These are phyloP conservation scores for Anseranas semipalmata DNA, from an alignment of 2,113 vertebrate genomes.

Conservation along the genomic window DNA sequence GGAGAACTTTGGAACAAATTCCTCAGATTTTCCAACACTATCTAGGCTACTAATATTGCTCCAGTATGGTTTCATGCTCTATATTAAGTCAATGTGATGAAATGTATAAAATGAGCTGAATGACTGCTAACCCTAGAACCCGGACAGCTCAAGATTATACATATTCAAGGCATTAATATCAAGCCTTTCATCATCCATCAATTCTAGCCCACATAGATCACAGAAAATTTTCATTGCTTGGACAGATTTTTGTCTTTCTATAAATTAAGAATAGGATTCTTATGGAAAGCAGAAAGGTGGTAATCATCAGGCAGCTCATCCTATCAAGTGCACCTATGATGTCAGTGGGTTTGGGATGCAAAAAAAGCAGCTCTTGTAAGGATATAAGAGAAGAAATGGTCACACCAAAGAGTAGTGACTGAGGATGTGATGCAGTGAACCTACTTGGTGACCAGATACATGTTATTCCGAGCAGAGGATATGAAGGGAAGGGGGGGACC, in stretches of 20 bases:
- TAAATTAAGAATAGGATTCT: constrained; percentile 49
- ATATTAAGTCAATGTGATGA: constrained; percentile 8
- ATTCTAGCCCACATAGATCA: constrained; percentile 45
- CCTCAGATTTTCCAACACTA: constrained; percentile 28
- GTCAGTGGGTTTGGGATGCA: background rate
- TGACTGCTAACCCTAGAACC: constrained; percentile 33
- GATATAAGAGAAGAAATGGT: background rate
- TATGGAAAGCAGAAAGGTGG: constrained; percentile 15
- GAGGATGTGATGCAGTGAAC: background rate
- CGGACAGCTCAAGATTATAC: constrained; percentile 16
- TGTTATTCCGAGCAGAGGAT: background rate
- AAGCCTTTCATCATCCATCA: constrained; percentile 59
- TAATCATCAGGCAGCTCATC: background rate
- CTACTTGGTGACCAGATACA: background rate
- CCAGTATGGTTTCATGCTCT: background rate
- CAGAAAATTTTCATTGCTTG: constrained; percentile 60
- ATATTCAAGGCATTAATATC: constrained; percentile 46
- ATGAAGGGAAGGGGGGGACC: background rate
- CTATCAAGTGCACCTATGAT: background rate
- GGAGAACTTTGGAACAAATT: constrained; percentile 39
- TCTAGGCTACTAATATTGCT: background rate
- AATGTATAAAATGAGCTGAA: constrained; percentile 50
- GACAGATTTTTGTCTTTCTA: constrained; percentile 52
- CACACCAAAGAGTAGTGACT: background rate
- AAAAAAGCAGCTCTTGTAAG: background rate